phyloP scores from a whole-genome alignment of 2,888 invertebrate genomes.

The Schizaphis graminum region DNA sequence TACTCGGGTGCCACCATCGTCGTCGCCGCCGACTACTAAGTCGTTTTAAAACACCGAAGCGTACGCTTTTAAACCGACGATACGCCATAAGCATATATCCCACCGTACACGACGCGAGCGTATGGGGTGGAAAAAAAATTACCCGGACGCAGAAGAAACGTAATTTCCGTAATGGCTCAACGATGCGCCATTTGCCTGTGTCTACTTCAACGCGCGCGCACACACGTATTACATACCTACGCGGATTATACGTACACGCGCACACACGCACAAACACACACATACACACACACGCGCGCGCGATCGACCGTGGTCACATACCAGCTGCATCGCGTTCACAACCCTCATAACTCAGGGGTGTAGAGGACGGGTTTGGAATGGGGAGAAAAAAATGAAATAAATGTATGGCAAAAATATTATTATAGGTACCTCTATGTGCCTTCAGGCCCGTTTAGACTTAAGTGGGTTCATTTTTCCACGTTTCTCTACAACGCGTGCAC shows the following conservation, averaged over 20 bases:
- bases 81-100: not conserved
- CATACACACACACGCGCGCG: not conserved
- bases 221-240: not conserved
- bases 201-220: constrained; percentile 11
- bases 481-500: not conserved
- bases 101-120: too few relatives aligned
- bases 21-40: not conserved
- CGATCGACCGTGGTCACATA: constrained; percentile 42
- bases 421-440: constrained; percentile 45
- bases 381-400: not conserved
- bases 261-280: not conserved
- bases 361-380: not conserved
- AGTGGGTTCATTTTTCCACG: constrained; percentile 60
- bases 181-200: constrained; percentile 22
- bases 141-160: constrained; percentile 15
- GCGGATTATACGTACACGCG: not conserved
- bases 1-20: not conserved
- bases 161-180: constrained; percentile 56
- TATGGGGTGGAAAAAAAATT: not conserved
- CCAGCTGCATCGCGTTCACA: constrained; percentile 59
- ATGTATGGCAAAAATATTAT: constrained; percentile 51
- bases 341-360: constrained; percentile 57
- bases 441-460: constrained; percentile 58
- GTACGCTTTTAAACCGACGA: not conserved
- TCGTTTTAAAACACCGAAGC: not conserved